Evolutionary conservation across 1,140 invertebrate genomes (phyloP), one percentile per base, ranked within the genome.

Genomic region (Drosophila littoralis): DNA sequence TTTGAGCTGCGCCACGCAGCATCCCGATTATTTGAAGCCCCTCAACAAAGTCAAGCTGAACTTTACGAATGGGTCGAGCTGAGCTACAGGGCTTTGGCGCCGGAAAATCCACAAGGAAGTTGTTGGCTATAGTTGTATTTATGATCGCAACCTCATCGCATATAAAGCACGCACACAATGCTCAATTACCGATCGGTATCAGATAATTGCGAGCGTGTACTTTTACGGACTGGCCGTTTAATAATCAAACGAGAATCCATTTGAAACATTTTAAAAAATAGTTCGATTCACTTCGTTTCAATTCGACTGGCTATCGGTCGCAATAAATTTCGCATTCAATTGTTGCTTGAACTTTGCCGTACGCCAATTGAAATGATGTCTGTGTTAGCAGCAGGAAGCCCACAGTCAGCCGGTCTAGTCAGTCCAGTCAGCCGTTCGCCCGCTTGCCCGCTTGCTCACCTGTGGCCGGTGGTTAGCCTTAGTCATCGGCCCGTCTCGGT

Each of bases 361-460:
- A 55, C 46, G 69, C 57, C 65, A 57, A 74, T 77, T 59, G 66
- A 51, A 75, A 64, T 89, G 80, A 88, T 88, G 83, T 86, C 83
- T 88, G 69, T 82, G 79, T 88, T 88, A 83, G 84, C 81, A 90
- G 80, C 84, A 89, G 84, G 84, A 89, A 89, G 84, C 84, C 73
- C 43, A 52, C 12, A 17, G 12, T 40, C 35, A 50, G 28, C 28
- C 12, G 38, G 22, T 3, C 22, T 3, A 58, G 38, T 60, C 54
- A 22, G 46, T 10, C 7, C 9, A 17, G 12, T 40, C 17, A 51
- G 28, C 28, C 12, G 38, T 6, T 46, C 10, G 22, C 22, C 22
- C 22, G 22, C 22, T 22, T 22, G 22, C 8, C 10, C 58, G 38
- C 33, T 52, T 52, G 50, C 36, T 72, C 52, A 58, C 58, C 66